A percentile compares a stretch with the other conserved stretches of the same genome.
Conservation (phyloP, 2,113 vertebrate genomes). For the Rafetus swinhoei region DNA sequence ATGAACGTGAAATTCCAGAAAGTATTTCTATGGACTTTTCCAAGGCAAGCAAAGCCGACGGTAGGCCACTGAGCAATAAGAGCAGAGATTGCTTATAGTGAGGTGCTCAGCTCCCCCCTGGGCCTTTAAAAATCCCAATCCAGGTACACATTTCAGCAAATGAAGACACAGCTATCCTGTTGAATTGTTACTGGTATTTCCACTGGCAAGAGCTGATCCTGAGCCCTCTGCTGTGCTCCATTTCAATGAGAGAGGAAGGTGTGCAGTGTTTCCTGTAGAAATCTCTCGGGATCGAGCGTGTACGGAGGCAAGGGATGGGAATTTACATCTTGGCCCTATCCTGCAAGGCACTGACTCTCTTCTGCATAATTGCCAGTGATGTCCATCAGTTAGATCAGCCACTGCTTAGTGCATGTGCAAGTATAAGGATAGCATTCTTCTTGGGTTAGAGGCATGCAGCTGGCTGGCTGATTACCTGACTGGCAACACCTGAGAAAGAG, state of each 20-base stretch:
- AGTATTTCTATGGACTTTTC: conserved; percentile 57
- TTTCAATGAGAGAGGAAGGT: not conserved
- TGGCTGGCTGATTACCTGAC: not conserved
- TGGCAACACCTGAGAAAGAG: not conserved
- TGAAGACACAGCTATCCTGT: rapidly evolving
- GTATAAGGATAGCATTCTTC: not conserved
- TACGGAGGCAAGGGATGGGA: not conserved
- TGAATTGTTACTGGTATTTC: not conserved
- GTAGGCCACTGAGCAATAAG: conserved; percentile 30
- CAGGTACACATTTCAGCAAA: not conserved
- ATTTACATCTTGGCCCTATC: not conserved
- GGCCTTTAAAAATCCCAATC: not conserved
- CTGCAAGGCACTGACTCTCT: not conserved
- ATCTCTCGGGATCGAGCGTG: not conserved
- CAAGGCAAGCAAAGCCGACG: not conserved
- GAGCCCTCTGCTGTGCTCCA: not conserved
- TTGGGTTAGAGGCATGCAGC: not conserved
- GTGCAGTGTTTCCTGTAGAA: not conserved
- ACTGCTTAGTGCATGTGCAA: not conserved
- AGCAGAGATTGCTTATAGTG: not conserved
- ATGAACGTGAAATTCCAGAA: not conserved
- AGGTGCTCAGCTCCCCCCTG: not conserved
- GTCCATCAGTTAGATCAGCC: not conserved
- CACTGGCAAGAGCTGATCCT: not conserved
- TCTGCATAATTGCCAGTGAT: not conserved